Percentiles rank a stretch among this genome's conserved stretches.
phyloP scores from a whole-genome alignment of 2,113 vertebrate species.

The Hystrix cristata region DNA sequence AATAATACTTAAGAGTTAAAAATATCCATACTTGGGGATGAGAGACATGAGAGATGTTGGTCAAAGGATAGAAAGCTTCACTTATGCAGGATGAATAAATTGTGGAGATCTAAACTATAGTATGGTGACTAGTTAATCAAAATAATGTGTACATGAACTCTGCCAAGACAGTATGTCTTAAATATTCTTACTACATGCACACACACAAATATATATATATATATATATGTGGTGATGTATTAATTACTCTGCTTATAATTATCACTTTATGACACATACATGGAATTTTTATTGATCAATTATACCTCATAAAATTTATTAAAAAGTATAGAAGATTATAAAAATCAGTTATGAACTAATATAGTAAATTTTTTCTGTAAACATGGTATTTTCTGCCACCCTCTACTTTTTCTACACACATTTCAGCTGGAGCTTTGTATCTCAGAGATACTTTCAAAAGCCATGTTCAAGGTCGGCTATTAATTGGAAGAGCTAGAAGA shows the following conservation, averaged over 20 bases:
- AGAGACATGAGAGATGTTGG: background rate
- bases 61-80: background rate
- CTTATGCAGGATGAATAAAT: background rate
- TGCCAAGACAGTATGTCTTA: background rate
- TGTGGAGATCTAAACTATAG: background rate
- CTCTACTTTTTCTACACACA: background rate
- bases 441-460: background rate
- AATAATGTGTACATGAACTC: background rate
- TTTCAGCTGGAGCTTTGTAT: background rate
- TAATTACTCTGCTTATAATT: background rate
- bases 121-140: background rate
- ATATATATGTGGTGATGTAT: background rate
- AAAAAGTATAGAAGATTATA: background rate
- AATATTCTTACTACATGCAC: background rate
- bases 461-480: background rate
- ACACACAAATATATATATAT: background rate
- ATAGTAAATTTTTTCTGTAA: background rate
- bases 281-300: background rate
- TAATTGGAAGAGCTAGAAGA: conserved; percentile 14
- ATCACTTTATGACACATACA: background rate
- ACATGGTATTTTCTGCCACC: background rate
- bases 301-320: background rate
- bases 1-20: background rate
- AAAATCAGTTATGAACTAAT: background rate
- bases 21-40: background rate